A percentile compares a stretch with the other conserved stretches of the same genome.
phyloP scores from a whole-genome alignment of 2,888 invertebrate genomes.

The Tryphoninae sp. region DNA sequence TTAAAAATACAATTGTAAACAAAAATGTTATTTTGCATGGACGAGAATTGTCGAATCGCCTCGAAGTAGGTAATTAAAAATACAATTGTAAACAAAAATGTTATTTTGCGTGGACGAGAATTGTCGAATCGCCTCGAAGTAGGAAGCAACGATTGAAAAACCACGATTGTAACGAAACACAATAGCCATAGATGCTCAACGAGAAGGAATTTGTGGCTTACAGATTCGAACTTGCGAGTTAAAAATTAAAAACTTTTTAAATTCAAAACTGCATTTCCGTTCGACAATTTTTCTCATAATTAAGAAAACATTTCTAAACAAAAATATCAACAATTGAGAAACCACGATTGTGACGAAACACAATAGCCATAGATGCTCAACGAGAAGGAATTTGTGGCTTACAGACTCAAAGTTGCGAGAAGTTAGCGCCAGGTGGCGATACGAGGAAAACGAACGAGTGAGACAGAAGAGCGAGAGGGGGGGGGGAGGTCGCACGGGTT shows the following conservation, averaged over 20 bases:
- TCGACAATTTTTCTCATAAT: too few relatives aligned
- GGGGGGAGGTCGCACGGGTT: too few relatives aligned
- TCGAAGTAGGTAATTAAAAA: too few relatives aligned
- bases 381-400: slow-evolving; percentile 5
- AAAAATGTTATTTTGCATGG: too few relatives aligned
- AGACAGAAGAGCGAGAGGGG: background rate
- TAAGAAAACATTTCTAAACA: too few relatives aligned
- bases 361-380: slow-evolving; percentile 4
- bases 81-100: too few relatives aligned
- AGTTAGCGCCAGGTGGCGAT: slow-evolving; percentile 29
- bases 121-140: background rate
- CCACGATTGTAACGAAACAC: slow-evolving; percentile 31
- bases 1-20: too few relatives aligned
- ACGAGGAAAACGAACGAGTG: slow-evolving; percentile 8
- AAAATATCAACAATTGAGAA: background rate
- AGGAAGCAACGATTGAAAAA: background rate
- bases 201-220: slow-evolving; percentile 3
- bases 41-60: too few relatives aligned
- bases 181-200: background rate
- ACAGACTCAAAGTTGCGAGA: slow-evolving; percentile 34
- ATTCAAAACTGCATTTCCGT: too few relatives aligned
- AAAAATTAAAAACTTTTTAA: too few relatives aligned
- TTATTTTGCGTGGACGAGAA: background rate
- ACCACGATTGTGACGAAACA: slow-evolving; percentile 27
- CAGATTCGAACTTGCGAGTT: slow-evolving; percentile 34